These are phyloP conservation scores for Serilophus lunatus DNA, from an alignment of 2,113 vertebrate species.

Conservation along the genomic window DNA sequence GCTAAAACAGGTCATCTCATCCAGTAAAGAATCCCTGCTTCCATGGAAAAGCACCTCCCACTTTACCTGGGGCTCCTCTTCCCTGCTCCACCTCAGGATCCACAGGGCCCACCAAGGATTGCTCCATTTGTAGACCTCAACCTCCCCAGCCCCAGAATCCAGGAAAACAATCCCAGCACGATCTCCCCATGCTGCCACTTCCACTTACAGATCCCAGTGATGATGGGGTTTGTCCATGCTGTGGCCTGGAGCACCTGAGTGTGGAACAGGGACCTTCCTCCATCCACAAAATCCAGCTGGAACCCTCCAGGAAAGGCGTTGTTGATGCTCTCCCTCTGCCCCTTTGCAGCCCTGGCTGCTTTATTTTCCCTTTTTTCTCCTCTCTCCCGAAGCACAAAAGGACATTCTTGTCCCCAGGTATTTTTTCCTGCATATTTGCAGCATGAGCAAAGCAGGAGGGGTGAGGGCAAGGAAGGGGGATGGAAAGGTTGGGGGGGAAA, in stretches of 20 bases:
- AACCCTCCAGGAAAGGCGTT: neutral
- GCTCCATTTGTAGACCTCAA: neutral
- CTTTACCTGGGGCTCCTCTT: accelerated
- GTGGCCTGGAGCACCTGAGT: neutral
- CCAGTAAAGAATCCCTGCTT: neutral
- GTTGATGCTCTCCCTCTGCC: neutral
- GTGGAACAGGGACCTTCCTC: neutral
- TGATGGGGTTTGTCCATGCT: slow-evolving; percentile 15
- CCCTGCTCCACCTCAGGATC: neutral
- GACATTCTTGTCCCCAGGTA: slow-evolving; percentile 59
- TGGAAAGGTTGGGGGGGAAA: slow-evolving; percentile 68
- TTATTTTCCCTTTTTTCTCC: slow-evolving; percentile 13
- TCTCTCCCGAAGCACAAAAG: slow-evolving; percentile 59
- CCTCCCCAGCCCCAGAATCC: neutral
- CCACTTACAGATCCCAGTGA: neutral
- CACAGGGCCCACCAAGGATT: neutral
- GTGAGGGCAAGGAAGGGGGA: slow-evolving; percentile 32
- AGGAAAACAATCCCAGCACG: neutral
- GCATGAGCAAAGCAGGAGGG: slow-evolving; percentile 66
- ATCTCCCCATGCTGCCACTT: neutral
- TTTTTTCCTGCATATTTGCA: slow-evolving; percentile 69
- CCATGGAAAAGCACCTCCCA: neutral
- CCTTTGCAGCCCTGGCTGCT: neutral
- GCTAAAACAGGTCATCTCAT: neutral
- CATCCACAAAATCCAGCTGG: neutral